These are phyloP conservation scores for Zaprionus ornatus DNA, from an alignment of 1,140 invertebrate genomes.

Conservation along the genomic window DNA sequence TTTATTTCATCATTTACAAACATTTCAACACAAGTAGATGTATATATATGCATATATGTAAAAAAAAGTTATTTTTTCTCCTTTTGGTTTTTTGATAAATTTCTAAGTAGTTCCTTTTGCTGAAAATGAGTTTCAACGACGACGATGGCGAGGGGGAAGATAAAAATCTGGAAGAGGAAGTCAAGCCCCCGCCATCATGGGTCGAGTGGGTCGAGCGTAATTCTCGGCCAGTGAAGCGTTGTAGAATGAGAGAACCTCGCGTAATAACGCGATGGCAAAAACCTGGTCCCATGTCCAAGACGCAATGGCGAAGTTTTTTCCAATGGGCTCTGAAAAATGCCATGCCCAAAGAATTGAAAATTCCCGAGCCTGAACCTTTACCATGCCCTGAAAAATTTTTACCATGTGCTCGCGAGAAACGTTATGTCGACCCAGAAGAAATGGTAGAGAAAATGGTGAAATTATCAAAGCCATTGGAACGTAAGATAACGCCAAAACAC, in stretches of 20 bases:
- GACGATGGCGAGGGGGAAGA: neutral
- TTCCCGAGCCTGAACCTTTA: neutral
- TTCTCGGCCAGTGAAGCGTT: constrained; percentile 28
- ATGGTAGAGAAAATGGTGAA: constrained; percentile 14
- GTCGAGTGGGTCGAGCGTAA: constrained; percentile 58
- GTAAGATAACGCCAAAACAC: constrained; percentile 52
- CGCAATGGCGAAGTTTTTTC: constrained; percentile 58
- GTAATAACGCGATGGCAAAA: constrained; percentile 56
- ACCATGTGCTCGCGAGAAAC: constrained; percentile 41
- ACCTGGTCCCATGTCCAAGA: constrained; percentile 66
- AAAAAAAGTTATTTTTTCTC: neutral
- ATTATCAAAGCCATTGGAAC: constrained; percentile 47
- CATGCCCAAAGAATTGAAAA: constrained; percentile 29
- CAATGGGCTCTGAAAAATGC: constrained; percentile 46
- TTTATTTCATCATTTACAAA: neutral
- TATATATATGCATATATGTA: neutral
- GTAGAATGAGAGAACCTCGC: neutral
- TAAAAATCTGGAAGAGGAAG: neutral
- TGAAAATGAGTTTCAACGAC: constrained; percentile 22
- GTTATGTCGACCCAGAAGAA: constrained; percentile 13
- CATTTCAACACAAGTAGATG: neutral
- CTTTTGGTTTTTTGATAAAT: neutral
- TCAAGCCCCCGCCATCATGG: constrained; percentile 38
- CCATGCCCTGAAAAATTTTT: constrained; percentile 45
- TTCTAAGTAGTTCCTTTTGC: neutral